Base-by-base conservation (phyloP, 1,140 invertebrate species). In the Ephestia elutella region DNA sequence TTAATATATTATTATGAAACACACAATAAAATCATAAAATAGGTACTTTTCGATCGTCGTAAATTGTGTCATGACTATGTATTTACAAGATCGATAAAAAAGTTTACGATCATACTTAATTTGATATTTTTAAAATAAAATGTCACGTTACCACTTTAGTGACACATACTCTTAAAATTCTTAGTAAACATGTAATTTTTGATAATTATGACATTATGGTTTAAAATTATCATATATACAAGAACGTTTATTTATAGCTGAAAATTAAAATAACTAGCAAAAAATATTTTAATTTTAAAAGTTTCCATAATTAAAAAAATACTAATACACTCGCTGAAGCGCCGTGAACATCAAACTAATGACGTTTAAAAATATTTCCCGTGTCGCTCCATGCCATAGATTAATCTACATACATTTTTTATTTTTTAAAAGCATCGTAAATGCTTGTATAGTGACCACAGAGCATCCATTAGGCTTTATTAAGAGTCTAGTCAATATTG, bases 341-440 rank as follows among this genome's bases (percentile, higher is more conserved):
- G 21, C 25, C 48, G 25, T 56, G 10, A 44, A 17, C 62, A 35
- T 76, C 69, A 76, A 73, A 72, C 70, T 81, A 82, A 87, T 71
- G 85, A 82, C 69, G 70, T 74, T 73, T 77, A 83, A 86, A 87
- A 85, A 85, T 87, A 83, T 86, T 87, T 86, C 67, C 65, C 82
- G 58, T 87, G 85, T 87, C 62, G 60, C 71, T 63, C 81, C 70
- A 78, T 80, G 65, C 59, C 71, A 70, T 78, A 75, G 67, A 87
- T 87, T 87, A 84, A 86, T 86, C 81, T 82, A 76, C 61, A 63
- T 69, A 58, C 63, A 68, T 69, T 77, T 79, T 75, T 65, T 66
- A 35, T 68, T 65, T 68, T 79, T 76, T 76, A 68, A 80, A 80
- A 78, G 73, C 73, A 67, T 68, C 62, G 63, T 61, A 63, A 65